phyloP scores from a whole-genome alignment of 2,113 vertebrate genomes.

The Australoheros scitulus region DNA sequence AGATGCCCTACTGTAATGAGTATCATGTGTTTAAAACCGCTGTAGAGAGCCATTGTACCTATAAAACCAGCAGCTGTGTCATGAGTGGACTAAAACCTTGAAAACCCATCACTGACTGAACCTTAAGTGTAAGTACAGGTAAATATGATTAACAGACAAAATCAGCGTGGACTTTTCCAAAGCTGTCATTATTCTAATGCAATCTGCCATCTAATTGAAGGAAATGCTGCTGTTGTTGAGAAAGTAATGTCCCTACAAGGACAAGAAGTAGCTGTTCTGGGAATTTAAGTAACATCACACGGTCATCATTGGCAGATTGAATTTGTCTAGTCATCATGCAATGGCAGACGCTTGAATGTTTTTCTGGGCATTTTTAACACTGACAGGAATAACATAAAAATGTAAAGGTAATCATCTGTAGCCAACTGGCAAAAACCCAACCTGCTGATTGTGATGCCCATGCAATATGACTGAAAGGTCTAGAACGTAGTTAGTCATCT shows the following conservation, averaged over 20 bases:
- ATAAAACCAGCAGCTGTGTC: slow-evolving; percentile 42
- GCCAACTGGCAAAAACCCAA: not conserved
- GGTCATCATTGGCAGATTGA: slow-evolving; percentile 1
- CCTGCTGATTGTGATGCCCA: not conserved
- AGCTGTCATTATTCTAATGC: not conserved
- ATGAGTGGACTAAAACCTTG: slow-evolving; percentile 50
- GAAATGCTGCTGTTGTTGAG: not conserved
- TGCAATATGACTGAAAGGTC: not conserved
- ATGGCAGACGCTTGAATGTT: not conserved
- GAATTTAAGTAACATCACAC: not conserved
- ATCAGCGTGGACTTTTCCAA: not conserved
- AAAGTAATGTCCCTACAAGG: not conserved
- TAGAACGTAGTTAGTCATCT: not conserved
- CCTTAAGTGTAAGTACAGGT: not conserved
- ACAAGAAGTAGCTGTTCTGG: not conserved
- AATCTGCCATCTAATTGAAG: not conserved
- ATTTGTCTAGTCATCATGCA: not conserved
- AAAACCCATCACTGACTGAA: slow-evolving; percentile 62
- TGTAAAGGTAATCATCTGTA: not conserved
- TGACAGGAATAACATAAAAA: not conserved
- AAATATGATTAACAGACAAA: not conserved
- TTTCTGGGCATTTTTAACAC: not conserved
- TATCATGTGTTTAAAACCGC: slow-evolving; percentile 60
- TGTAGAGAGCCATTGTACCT: slow-evolving; percentile 45
- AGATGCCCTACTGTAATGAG: slow-evolving; percentile 61